phyloP scores from a whole-genome alignment of 92 coral and sea anemone genomes.

The Porites rus region DNA sequence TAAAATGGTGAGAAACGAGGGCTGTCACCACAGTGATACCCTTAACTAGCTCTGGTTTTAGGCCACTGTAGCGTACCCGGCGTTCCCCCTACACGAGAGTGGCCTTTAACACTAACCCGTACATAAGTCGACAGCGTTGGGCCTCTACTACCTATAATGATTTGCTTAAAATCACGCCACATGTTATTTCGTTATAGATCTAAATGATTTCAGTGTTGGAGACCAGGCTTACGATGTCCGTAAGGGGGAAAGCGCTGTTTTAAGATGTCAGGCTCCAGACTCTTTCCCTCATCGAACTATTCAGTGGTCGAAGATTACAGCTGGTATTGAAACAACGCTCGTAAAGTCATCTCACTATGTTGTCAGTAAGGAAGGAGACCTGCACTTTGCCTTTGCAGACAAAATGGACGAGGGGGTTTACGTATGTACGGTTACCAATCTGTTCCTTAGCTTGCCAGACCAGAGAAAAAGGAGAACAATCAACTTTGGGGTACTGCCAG shows the following conservation, averaged over 20 bases:
- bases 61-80: no score
- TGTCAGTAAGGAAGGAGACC: conserved; percentile 70
- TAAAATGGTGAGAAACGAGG: no score
- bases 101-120: no score
- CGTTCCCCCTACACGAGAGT: no score
- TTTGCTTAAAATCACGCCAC: background rate
- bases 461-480: conserved; percentile 67
- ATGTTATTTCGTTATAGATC: conserved; percentile 50
- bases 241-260: conserved; percentile 49
- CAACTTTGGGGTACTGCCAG: conserved; percentile 66
- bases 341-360: conserved; percentile 68
- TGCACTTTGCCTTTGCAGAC: conserved; percentile 77
- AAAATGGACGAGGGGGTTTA: conserved; percentile 67
- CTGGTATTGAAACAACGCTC: conserved; percentile 41
- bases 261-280: conserved; percentile 80
- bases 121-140: background rate
- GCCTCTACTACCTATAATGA: background rate
- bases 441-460: conserved; percentile 35
- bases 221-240: conserved; percentile 55
- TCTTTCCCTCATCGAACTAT: conserved; percentile 77
- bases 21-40: no score
- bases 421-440: conserved; percentile 74
- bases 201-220: conserved; percentile 56
- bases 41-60: no score
- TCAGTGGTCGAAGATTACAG: conserved; percentile 71